Evolutionary conservation across 1,140 invertebrate species (phyloP).

Genomic region (Marisa cornuarietis): DNA sequence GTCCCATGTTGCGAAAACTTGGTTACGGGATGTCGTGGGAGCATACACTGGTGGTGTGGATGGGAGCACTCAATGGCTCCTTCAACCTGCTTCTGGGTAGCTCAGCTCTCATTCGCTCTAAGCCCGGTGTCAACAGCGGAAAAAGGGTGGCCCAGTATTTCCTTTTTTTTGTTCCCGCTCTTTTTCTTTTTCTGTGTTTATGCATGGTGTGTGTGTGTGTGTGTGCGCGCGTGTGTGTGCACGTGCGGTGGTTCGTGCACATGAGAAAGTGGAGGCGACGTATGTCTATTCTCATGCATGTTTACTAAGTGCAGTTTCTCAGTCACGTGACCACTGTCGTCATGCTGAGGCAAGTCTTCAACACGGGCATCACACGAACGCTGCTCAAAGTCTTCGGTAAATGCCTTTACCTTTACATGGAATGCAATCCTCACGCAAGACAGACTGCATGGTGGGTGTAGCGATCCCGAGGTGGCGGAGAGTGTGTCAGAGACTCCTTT

Average conservation of each 20-base stretch:
- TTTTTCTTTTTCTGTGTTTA: background rate
- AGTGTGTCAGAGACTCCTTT: no score
- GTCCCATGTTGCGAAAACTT: constrained; percentile 61
- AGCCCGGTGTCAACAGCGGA: no score
- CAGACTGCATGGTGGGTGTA: no score
- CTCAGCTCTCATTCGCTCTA: background rate
- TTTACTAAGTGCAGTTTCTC: no score
- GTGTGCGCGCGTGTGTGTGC: constrained; percentile 5
- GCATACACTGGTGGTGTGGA: constrained; percentile 33
- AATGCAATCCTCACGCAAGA: no score
- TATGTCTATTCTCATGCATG: no score
- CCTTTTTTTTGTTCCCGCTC: background rate
- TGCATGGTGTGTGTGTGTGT: constrained; percentile 6
- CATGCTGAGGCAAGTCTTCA: background rate
- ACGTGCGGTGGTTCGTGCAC: background rate
- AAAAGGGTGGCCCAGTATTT: no score
- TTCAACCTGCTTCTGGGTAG: constrained; percentile 13
- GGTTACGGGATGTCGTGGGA: constrained; percentile 66
- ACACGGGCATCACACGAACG: background rate
- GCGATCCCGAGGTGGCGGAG: no score
- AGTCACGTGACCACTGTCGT: background rate
- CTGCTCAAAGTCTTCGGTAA: background rate
- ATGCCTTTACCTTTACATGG: background rate
- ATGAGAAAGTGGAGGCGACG: no score
- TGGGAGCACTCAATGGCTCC: constrained; percentile 6